phyloP scores from a whole-genome alignment of 2,797 vertebrate genomes.

The Microcaecilia unicolor region DNA sequence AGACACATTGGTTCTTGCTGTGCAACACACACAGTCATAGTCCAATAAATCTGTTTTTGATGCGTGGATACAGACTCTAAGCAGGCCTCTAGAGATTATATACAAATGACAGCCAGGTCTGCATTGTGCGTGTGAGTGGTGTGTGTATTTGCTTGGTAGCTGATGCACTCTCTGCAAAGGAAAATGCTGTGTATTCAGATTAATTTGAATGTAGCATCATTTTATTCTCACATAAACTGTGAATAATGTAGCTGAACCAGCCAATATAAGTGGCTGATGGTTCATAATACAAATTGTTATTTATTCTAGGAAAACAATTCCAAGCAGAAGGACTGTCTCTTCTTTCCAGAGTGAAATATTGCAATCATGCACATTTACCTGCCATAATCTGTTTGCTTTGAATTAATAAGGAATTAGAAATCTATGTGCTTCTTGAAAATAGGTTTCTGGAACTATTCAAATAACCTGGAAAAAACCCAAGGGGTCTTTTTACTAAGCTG shows the following conservation, averaged over 20 bases:
- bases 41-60: slow-evolving; percentile 27
- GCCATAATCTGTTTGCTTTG: no score
- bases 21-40: slow-evolving; percentile 16
- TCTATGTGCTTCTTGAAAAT: no score
- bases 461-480: no score
- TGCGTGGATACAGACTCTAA: slow-evolving; percentile 15
- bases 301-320: background rate
- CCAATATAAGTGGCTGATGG: background rate
- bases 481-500: no score
- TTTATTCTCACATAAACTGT: background rate
- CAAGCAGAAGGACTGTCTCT: no score
- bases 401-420: no score
- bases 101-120: slow-evolving; percentile 7
- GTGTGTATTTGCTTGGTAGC: slow-evolving; percentile 1
- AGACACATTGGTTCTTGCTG: slow-evolving; percentile 27
- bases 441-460: no score
- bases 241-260: background rate
- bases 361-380: no score
- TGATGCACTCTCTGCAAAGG: background rate
- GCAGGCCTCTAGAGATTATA: slow-evolving; percentile 1
- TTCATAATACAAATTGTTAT: background rate
- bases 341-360: no score
- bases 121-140: no score
- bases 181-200: background rate
- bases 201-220: background rate